phyloP scores from a whole-genome alignment of 2,888 invertebrate species.

The Cephus spinipes region DNA sequence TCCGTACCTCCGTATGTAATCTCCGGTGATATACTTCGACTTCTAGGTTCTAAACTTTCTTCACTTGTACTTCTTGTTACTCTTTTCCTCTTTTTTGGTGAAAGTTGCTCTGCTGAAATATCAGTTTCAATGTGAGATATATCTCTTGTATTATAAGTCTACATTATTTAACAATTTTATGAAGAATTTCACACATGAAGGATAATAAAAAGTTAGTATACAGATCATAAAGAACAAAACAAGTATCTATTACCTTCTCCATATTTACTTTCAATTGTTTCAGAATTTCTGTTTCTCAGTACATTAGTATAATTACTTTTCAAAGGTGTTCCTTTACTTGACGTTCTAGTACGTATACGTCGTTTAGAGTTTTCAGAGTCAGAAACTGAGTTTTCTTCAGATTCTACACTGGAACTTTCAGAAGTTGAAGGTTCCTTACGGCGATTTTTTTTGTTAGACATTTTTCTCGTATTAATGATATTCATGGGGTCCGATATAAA shows the following conservation, averaged over 20 bases:
- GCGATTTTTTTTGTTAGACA: neutral
- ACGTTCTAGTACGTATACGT: neutral
- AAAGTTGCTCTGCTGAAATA: neutral
- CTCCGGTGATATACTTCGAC: conserved; percentile 31
- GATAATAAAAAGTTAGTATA: neutral
- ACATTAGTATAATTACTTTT: conserved; percentile 3
- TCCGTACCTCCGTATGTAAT: conserved; percentile 28
- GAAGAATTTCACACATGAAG: neutral
- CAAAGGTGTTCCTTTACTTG: neutral
- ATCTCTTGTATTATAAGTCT: neutral
- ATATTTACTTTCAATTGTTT: neutral
- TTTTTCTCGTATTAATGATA: neutral
- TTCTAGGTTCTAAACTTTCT: conserved; percentile 18
- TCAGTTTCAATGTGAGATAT: neutral
- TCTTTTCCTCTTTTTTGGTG: conserved; percentile 17
- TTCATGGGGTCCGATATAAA: neutral
- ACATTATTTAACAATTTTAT: neutral
- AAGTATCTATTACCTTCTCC: neutral
- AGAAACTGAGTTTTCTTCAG: neutral
- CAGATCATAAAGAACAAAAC: neutral
- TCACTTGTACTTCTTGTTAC: conserved; percentile 21
- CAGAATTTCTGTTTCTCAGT: neutral
- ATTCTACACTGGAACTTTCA: conserved; percentile 4
- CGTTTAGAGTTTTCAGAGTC: neutral
- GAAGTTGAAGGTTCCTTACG: neutral